Conservation (phyloP, 2,888 invertebrate species). For the Melieria crassipennis region DNA sequence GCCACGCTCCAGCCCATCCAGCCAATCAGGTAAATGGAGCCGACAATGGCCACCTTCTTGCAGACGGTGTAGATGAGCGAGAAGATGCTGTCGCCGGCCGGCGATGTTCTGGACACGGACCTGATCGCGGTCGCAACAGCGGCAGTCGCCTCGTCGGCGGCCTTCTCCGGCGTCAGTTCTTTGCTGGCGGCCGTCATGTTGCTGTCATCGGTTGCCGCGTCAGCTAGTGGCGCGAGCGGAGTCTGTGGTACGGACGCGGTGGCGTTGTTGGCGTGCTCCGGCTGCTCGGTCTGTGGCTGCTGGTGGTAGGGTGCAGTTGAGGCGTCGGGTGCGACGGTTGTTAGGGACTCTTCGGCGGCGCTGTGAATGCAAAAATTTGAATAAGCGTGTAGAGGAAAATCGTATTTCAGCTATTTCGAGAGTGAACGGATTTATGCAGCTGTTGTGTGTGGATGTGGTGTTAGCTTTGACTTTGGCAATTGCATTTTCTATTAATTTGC, state of each 20-base stretch:
- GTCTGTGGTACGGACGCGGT: constrained; percentile 7
- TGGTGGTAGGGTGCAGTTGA: background rate
- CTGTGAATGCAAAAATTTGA: background rate
- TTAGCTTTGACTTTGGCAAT: too few relatives aligned
- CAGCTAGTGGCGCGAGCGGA: constrained; percentile 33
- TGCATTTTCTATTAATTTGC: too few relatives aligned
- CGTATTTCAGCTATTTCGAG: background rate
- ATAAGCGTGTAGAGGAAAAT: background rate
- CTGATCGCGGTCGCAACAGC: background rate
- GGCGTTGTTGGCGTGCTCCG: constrained; percentile 9
- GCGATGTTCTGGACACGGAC: constrained; percentile 17
- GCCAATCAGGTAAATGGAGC: constrained; percentile 80
- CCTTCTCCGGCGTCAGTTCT: constrained; percentile 35
- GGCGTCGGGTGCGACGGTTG: too few relatives aligned
- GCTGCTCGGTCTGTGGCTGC: constrained; percentile 2
- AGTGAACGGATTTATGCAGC: too few relatives aligned
- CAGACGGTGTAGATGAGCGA: constrained; percentile 72
- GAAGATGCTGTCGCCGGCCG: constrained; percentile 67
- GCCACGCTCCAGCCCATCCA: constrained; percentile 83
- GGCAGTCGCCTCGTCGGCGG: constrained; percentile 13
- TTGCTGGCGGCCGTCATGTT: constrained; percentile 42
- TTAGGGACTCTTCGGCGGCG: constrained; percentile 19
- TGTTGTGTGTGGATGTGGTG: too few relatives aligned
- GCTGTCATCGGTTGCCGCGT: constrained; percentile 9
- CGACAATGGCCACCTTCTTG: constrained; percentile 78